Conservation (phyloP, 2,797 vertebrate genomes). For the Acanthornis magna region DNA sequence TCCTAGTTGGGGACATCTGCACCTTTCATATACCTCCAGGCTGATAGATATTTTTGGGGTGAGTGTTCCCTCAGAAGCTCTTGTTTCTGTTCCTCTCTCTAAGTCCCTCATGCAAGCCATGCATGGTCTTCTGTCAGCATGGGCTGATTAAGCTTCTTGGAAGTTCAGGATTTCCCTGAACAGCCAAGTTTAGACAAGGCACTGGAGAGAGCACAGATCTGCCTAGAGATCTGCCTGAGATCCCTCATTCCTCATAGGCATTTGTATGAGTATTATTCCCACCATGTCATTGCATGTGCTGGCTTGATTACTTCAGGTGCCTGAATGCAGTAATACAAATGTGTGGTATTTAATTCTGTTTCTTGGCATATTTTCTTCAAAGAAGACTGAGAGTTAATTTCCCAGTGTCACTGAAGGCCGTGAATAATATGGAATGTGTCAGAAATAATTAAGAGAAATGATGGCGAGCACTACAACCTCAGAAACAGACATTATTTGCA, state of each 20-base stretch:
- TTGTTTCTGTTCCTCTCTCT: neutral
- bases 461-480: neutral
- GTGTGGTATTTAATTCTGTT: slow-evolving; percentile 11
- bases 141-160: neutral
- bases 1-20: neutral
- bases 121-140: neutral
- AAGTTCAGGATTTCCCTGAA: neutral
- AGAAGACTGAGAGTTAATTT: slow-evolving; percentile 48
- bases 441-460: slow-evolving; percentile 61
- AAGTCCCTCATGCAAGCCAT: neutral
- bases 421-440: slow-evolving; percentile 58
- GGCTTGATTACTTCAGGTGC: neutral
- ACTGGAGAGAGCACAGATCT: neutral
- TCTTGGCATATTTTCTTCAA: slow-evolving; percentile 45
- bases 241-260: accelerated
- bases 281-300: neutral
- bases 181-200: neutral
- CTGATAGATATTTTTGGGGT: neutral
- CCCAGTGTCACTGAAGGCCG: slow-evolving; percentile 2
- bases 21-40: neutral
- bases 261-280: neutral
- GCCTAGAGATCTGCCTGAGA: neutral
- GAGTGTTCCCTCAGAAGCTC: neutral
- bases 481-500: slow-evolving; percentile 40
- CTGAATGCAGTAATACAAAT: slow-evolving; percentile 12